Evolutionary conservation across 2,888 invertebrate genomes (phyloP), one percentile per base, ranked within the genome.

Genomic region (Ornithoptera priamus): DNA sequence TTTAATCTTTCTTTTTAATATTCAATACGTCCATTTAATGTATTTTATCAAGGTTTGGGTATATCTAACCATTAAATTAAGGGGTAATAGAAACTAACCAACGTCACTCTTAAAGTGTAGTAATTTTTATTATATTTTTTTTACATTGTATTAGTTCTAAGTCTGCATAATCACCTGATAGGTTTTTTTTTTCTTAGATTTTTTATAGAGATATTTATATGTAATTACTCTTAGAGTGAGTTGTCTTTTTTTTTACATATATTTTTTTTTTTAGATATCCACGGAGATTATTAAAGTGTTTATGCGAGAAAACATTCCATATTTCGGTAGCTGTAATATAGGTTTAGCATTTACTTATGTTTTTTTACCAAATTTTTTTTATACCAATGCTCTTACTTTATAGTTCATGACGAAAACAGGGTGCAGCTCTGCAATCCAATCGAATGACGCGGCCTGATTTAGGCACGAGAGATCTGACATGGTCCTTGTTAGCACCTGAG

Each of bases 351-450:
- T 85, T 88, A 87, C 83, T 76, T 46, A 81, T 74, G 74, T 84
- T 85, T 84, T 84, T 84, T 90, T 89, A 90, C 91, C 90, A 91
- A 92, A 90, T 90, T 90, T 81, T 84, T 87, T 86, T 85, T 84
- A 91, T 91, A 91, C 91, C 92, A 92, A 91, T 92, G 91, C 86
- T 88, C 85, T 88, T 87, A 87, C 81, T 78, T 81, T 84, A 78
- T 86, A 85, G 80, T 84, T 80, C 82, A 81, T 82, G 71, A 73
- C 53, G 71, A 67, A 79, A 75, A 78, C 76, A 76, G 79, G 80
- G 78, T 78, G 83, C 81, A 80, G 79, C 77, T 78, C 70, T 75
- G 70, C 53, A 57, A 69, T 30, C 20, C 39, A 10, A 17, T 39
- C 18, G 15, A 20, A 46, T 59, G 36, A 30, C 20, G 20, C 36